Conservation (phyloP, 2,797 vertebrate genomes). For the Buceros bicornis region DNA sequence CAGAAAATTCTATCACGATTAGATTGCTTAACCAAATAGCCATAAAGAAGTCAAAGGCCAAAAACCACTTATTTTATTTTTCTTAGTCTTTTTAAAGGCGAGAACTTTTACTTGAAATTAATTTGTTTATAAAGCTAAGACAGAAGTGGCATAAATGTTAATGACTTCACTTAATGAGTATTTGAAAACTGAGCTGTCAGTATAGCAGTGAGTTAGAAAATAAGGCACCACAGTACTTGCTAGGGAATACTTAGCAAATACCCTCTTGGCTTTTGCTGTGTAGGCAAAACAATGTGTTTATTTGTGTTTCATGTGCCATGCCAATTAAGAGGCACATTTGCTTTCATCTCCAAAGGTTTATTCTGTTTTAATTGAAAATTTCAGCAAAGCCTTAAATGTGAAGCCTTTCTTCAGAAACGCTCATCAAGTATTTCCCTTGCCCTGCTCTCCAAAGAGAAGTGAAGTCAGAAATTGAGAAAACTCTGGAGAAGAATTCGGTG, state of each 20-base stretch:
- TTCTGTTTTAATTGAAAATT: neutral
- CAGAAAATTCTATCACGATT: neutral
- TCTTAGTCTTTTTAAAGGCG: neutral
- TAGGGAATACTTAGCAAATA: neutral
- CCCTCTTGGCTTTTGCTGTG: neutral
- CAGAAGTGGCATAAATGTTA: neutral
- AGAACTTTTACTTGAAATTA: neutral
- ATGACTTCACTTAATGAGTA: neutral
- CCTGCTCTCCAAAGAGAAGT: neutral
- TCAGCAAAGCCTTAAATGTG: neutral
- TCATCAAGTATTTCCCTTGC: neutral
- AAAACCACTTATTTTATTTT: neutral
- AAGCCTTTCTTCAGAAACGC: neutral
- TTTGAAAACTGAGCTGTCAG: neutral
- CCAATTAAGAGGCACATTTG: neutral
- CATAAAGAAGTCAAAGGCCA: neutral
- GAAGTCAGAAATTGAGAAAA: neutral
- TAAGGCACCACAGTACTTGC: neutral
- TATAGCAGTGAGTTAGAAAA: neutral
- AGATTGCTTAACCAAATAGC: neutral
- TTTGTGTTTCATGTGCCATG: neutral
- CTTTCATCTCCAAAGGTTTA: constrained; percentile 17
- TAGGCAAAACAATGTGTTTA: neutral
- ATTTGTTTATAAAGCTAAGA: neutral
- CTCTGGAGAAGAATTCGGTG: neutral